A percentile compares a stretch with the other conserved stretches of the same genome.
Conservation (phyloP, 1,140 invertebrate species). For the Parapsyche elsis region DNA sequence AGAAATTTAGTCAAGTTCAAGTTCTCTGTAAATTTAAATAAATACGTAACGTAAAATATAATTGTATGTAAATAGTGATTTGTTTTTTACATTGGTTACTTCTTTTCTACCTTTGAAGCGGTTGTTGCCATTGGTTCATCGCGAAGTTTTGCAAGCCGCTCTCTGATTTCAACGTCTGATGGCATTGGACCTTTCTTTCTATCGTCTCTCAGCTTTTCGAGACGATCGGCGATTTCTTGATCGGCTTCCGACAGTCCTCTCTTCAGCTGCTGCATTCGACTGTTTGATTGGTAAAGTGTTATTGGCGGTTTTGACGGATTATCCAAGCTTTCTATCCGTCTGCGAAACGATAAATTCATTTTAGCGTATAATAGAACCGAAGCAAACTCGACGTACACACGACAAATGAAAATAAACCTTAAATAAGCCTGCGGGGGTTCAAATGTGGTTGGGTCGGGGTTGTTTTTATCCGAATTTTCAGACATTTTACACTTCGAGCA, state of each 20-base stretch:
- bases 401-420: slow-evolving; percentile 63
- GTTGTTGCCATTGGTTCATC: slow-evolving; percentile 61
- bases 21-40: too few species aligned
- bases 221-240: slow-evolving; percentile 69
- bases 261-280: slow-evolving; percentile 60
- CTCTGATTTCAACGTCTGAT: slow-evolving; percentile 67
- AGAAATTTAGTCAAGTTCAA: too few species aligned
- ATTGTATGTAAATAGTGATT: too few species aligned
- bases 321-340: slow-evolving; percentile 61
- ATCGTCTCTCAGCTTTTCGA: slow-evolving; percentile 71
- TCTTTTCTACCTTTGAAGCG: slow-evolving; percentile 1
- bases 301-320: slow-evolving; percentile 64
- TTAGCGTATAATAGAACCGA: too few species aligned
- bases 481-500: slow-evolving; percentile 61
- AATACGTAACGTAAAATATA: too few species aligned
- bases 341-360: slow-evolving; percentile 12
- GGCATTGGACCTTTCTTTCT: slow-evolving; percentile 59
- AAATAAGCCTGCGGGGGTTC: slow-evolving; percentile 66
- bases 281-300: slow-evolving; percentile 65
- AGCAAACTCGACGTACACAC: too few species aligned
- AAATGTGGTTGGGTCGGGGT: slow-evolving; percentile 54
- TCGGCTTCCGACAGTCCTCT: slow-evolving; percentile 62
- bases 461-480: slow-evolving; percentile 53
- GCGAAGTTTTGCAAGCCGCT: slow-evolving; percentile 69
- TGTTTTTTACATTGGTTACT: neutral